Conservation (phyloP, 2,113 vertebrate species). For the Malurus cyaneus region DNA sequence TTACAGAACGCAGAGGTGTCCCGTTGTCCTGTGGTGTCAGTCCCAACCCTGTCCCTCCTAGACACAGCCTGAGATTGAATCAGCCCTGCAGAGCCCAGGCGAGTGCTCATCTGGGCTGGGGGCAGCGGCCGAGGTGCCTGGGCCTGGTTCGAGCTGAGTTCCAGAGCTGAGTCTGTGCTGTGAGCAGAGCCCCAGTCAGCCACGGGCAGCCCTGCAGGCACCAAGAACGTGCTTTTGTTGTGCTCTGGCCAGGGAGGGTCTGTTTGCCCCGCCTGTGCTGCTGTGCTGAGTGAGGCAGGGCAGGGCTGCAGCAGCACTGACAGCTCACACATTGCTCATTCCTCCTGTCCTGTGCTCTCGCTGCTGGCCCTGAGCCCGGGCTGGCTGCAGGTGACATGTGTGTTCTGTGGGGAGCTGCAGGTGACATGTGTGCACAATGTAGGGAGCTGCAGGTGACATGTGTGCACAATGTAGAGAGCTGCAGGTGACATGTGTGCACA, state of each 20-base stretch:
- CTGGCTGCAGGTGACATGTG: rapidly evolving
- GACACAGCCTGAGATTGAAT: background rate
- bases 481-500: no score
- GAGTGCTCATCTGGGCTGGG: background rate
- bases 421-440: rapidly evolving
- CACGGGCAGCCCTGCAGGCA: background rate
- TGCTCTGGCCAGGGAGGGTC: background rate
- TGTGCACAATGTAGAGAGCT: no score
- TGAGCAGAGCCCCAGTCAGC: background rate
- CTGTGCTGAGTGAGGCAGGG: background rate
- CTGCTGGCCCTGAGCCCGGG: rapidly evolving
- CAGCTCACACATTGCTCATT: background rate
- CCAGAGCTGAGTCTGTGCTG: background rate
- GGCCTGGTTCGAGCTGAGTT: background rate
- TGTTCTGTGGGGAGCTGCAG: background rate
- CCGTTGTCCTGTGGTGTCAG: background rate
- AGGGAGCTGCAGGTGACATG: background rate
- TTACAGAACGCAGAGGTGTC: background rate
- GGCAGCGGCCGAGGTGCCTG: background rate
- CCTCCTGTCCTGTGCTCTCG: background rate
- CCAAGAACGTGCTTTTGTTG: rapidly evolving
- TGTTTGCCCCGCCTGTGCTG: rapidly evolving
- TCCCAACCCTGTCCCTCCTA: background rate
- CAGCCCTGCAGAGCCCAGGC: background rate
- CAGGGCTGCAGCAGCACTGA: background rate